These are phyloP conservation scores for Climacteris rufus DNA, from an alignment of 2,113 vertebrate species.

Conservation along the genomic window DNA sequence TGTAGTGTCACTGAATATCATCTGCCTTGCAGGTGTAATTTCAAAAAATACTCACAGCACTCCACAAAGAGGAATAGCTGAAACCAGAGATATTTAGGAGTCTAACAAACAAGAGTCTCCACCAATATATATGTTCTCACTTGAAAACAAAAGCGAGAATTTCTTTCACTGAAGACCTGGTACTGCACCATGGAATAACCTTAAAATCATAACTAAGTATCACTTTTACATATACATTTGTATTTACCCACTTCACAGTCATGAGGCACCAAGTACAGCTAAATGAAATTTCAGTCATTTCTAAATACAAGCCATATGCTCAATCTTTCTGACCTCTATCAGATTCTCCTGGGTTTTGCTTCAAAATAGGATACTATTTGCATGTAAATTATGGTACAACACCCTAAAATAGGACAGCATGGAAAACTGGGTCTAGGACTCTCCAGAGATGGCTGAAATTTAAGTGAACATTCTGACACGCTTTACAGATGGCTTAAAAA, in stretches of 20 bases:
- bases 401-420: constrained; percentile 6
- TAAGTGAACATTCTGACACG: constrained; percentile 26
- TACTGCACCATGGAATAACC: not conserved
- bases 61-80: not conserved
- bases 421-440: not conserved
- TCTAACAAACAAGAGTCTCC: not conserved
- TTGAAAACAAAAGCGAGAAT: not conserved
- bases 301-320: not conserved
- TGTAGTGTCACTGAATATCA: not conserved
- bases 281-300: not conserved
- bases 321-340: not conserved
- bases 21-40: not conserved
- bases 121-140: not conserved
- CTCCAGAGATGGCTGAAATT: constrained; percentile 2
- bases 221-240: not conserved
- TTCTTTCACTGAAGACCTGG: not conserved
- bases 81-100: not conserved
- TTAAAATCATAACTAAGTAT: not conserved
- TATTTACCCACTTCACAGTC: not conserved
- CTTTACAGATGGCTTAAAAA: constrained; percentile 27
- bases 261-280: not conserved
- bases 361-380: constrained; percentile 20
- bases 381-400: not conserved
- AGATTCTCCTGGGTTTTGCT: constrained; percentile 4
- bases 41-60: not conserved